Conservation (phyloP, 2,888 invertebrate genomes). For the Meteorus colon region DNA sequence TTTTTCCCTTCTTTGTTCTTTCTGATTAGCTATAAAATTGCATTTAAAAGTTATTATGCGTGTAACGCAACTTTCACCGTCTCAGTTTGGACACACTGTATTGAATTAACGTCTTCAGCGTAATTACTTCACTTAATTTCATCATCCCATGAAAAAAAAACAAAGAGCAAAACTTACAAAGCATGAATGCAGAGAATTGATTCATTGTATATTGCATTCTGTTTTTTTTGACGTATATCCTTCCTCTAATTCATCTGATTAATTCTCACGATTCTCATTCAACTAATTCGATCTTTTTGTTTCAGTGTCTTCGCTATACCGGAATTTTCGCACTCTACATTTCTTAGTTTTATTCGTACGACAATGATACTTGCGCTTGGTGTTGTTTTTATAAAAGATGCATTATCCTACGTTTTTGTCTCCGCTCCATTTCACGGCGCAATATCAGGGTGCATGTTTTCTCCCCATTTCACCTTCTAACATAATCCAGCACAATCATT, state of each 20-base stretch:
- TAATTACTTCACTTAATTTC: background rate
- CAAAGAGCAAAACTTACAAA: background rate
- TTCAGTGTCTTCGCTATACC: constrained; percentile 24
- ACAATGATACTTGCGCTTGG: constrained; percentile 46
- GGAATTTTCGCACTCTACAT: constrained; percentile 3
- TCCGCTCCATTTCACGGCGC: constrained; percentile 37
- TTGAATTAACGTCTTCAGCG: background rate
- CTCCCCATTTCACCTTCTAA: constrained; percentile 1
- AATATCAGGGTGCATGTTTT: constrained; percentile 37
- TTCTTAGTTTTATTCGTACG: constrained; percentile 18
- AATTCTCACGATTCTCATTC: constrained; percentile 38
- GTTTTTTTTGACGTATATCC: constrained; percentile 28
- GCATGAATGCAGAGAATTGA: constrained; percentile 47
- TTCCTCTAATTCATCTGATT: constrained; percentile 44
- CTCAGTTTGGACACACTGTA: background rate
- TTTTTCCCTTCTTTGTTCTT: constrained; percentile 20
- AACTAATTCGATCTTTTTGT: constrained; percentile 9
- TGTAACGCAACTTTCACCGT: constrained; percentile 40
- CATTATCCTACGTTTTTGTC: constrained; percentile 35
- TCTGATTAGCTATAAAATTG: constrained; percentile 49
- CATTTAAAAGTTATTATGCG: constrained; percentile 34
- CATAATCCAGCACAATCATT: constrained; percentile 21
- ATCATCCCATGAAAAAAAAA: background rate
- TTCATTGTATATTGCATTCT: constrained; percentile 45
- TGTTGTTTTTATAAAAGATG: constrained; percentile 51